phyloP scores from a whole-genome alignment of 2,113 vertebrate species.

The Python bivittatus region DNA sequence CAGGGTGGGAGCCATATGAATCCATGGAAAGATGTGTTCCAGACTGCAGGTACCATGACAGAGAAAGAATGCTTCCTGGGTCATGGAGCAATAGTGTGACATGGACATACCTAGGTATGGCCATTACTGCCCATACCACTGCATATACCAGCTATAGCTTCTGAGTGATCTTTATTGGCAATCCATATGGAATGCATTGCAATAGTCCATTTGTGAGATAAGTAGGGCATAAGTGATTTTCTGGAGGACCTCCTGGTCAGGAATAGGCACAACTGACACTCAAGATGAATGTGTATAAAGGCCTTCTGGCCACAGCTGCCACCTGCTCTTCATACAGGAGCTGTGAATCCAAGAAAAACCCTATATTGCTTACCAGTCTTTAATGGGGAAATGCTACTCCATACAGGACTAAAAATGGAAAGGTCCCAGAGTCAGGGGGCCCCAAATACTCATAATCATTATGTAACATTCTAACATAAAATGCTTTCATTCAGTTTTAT shows the following conservation, averaged over 20 bases:
- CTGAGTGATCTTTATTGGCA: not conserved
- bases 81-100: not conserved
- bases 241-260: not conserved
- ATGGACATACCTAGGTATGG: no score
- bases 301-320: not conserved
- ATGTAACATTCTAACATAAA: not conserved
- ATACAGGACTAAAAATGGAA: not conserved
- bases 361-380: not conserved
- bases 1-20: no score
- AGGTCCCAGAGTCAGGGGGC: not conserved
- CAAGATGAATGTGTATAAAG: not conserved
- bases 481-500: not conserved
- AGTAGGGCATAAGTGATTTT: not conserved
- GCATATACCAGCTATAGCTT: not conserved
- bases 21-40: no score
- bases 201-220: not conserved
- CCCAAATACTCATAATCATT: not conserved
- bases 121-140: not conserved
- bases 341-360: not conserved
- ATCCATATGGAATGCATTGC: not conserved
- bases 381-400: not conserved
- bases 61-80: no score
- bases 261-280: not conserved
- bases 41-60: no score
- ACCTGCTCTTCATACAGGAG: not conserved